Percentiles rank a stretch among this genome's conserved stretches.
Conservation (phyloP, 2,888 invertebrate genomes). For the Merodon equestris region DNA sequence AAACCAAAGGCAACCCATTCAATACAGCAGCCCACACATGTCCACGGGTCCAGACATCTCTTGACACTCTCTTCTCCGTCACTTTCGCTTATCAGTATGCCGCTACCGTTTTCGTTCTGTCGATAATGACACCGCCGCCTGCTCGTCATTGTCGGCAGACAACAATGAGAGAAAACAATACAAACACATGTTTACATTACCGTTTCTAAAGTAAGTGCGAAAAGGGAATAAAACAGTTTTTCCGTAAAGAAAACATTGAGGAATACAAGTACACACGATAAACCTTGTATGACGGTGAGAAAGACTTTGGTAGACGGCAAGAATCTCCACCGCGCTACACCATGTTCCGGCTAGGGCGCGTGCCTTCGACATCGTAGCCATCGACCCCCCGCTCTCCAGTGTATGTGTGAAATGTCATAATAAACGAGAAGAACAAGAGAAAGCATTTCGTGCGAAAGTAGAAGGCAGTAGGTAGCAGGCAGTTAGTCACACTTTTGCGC, state of each 20-base stretch:
- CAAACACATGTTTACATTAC: constrained; percentile 35
- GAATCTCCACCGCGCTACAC: constrained; percentile 28
- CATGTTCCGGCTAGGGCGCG: constrained; percentile 44
- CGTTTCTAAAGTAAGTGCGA: constrained; percentile 22
- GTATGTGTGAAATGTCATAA: constrained; percentile 37
- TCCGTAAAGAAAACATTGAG: background rate
- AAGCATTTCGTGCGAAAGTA: constrained; percentile 22
- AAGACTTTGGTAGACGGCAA: constrained; percentile 22
- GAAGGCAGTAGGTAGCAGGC: no score
- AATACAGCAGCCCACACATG: constrained; percentile 33
- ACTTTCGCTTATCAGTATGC: constrained; percentile 55
- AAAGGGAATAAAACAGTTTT: background rate
- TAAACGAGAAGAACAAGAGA: constrained; percentile 37
- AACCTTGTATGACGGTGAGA: constrained; percentile 13
- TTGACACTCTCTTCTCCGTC: constrained; percentile 7
- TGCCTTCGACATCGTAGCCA: constrained; percentile 45
- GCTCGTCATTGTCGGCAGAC: background rate
- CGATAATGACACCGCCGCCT: no score
- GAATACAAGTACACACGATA: background rate
- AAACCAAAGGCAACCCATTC: background rate
- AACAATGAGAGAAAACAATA: constrained; percentile 9
- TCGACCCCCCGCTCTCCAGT: constrained; percentile 1
- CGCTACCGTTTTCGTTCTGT: background rate
- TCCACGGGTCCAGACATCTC: constrained; percentile 36
- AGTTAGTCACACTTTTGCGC: constrained; percentile 61